phyloP scores from a whole-genome alignment of 2,797 vertebrate genomes.

The Adelosebastes latens region DNA sequence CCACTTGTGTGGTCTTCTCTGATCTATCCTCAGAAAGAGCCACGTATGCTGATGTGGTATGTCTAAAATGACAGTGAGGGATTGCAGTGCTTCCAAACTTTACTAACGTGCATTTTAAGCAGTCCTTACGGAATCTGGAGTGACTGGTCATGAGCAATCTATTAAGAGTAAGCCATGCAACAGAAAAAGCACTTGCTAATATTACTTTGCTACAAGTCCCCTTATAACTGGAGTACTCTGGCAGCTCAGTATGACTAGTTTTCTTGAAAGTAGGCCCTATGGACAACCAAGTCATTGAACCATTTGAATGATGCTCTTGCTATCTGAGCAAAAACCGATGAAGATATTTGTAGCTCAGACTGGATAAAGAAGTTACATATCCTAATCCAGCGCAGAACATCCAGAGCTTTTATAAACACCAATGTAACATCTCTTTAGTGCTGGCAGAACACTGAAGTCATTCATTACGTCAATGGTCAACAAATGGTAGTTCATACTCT shows the following conservation, averaged over 20 bases:
- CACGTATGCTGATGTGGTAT: slow-evolving; percentile 42
- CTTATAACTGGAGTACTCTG: neutral
- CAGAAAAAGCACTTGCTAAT: neutral
- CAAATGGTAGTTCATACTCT: too few relatives aligned
- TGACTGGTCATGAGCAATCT: slow-evolving; percentile 13
- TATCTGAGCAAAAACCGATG: neutral
- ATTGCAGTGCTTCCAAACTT: slow-evolving; percentile 14
- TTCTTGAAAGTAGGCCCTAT: neutral
- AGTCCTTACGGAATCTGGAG: slow-evolving; percentile 14
- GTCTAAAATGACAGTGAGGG: slow-evolving; percentile 22
- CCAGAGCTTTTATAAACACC: neutral
- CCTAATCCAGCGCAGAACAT: neutral
- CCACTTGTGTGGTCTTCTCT: slow-evolving; percentile 68
- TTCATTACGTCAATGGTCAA: neutral
- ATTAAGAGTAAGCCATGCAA: slow-evolving; percentile 13
- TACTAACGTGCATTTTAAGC: slow-evolving; percentile 22
- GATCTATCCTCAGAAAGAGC: slow-evolving; percentile 53
- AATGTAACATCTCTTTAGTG: neutral
- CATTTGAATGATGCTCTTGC: neutral
- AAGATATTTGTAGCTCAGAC: neutral
- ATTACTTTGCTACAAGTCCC: neutral
- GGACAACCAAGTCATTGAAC: neutral
- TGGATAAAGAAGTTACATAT: neutral
- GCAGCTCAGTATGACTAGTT: neutral
- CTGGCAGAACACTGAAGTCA: neutral